Percentiles rank a stretch among this genome's conserved stretches.
Evolutionary conservation across 2,797 vertebrate species (phyloP).

Genomic region (Saxicola maurus): DNA sequence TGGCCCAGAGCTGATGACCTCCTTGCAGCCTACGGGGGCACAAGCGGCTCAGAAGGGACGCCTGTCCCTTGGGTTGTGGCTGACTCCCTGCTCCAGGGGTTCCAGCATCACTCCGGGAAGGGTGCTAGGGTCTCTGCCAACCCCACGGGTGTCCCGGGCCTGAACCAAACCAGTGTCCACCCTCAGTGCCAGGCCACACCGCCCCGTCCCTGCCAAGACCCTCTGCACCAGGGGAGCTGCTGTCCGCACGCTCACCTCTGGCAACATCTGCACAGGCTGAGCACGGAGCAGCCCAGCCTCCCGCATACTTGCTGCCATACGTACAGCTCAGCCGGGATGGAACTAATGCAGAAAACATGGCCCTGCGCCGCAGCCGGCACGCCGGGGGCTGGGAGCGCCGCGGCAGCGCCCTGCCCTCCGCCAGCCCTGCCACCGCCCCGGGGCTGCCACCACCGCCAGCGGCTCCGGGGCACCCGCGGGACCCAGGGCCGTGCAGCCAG

Average conservation of each 20-base stretch:
- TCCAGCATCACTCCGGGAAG: not conserved
- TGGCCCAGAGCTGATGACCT: not conserved
- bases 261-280: not conserved
- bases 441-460: not conserved
- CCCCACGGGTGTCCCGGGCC: rapidly evolving
- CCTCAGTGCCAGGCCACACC: rapidly evolving
- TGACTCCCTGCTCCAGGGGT: not conserved
- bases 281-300: not conserved
- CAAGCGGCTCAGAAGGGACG: rapidly evolving
- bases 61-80: rapidly evolving
- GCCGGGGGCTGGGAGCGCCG: not conserved
- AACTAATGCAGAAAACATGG: constrained; percentile 52
- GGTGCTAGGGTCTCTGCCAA: not conserved
- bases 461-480: not conserved
- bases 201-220: not conserved
- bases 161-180: not conserved
- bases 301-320: not conserved
- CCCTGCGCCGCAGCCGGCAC: not conserved
- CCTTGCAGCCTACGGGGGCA: not conserved
- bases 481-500: rapidly evolving
- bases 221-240: not conserved
- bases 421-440: rapidly evolving
- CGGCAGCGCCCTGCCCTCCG: not conserved
- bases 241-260: not conserved
- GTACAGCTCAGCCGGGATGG: constrained; percentile 27